Evolutionary conservation across 2,888 invertebrate genomes (phyloP), one percentile per base, ranked within the genome.

Genomic region (Amphipoea lucens): DNA sequence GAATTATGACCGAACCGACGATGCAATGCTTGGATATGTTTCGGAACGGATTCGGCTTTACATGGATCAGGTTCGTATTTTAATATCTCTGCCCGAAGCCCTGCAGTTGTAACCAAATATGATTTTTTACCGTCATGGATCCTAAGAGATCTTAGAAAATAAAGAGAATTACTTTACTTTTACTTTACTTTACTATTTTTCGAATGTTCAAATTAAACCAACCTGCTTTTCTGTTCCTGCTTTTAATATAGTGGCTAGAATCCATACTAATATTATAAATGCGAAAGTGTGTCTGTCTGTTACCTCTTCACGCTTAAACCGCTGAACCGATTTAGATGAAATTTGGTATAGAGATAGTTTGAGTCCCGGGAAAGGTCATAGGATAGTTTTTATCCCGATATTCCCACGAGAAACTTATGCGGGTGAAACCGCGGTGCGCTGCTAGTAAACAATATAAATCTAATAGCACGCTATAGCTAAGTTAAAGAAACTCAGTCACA

Each of bases 61-160:
- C 51, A 23, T 51, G 6, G 74, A 60, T 48, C 36, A 74, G 23
- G 7, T 5, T 74, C 6, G 12, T 45, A 45, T 74, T 75, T 75
- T 29, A 62, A 40, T 72, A 72, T 57, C 1, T 23, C 17, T 62
- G n/a, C n/a, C 20, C 20, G 40, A 17, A 45, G 74, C 4, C 20
- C 9, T 42, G 12, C 4, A 42, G 20, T 51, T 57, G 6, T 12
- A 45, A 57, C 0, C 45, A 73, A 42, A 54, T 42, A 42, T 42
- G 9, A 40, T 17, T 45, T 3, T 17, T n/a, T 20, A 48, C 29
- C 11, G 5, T 20, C 29, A 68, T 45, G 51, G 14, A 70, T 36
- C 12, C 12, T 23, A 2, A 23, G 9, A 54, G 40, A 69, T 20
- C 3, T 29, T 36, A 36, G 1, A 7, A 40, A n/a, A 40, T 48